These are phyloP conservation scores for Adoxophyes honmai DNA, from an alignment of 1,140 invertebrate species.

Conservation along the genomic window DNA sequence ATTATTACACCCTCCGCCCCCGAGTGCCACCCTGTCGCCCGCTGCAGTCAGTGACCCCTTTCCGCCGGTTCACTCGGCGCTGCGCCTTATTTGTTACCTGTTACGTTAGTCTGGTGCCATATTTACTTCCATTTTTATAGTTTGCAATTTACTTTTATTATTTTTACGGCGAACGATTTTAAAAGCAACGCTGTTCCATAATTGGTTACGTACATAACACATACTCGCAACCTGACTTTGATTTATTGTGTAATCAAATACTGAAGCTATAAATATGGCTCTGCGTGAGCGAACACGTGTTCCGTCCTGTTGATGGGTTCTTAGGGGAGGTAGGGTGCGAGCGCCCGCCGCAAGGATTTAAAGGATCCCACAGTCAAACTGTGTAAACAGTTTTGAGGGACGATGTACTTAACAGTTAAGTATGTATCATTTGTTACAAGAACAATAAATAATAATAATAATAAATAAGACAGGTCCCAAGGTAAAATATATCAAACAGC, in stretches of 20 bases:
- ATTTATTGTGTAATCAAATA: conserved; percentile 23
- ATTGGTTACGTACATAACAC: background rate
- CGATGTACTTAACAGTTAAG: too few relatives aligned
- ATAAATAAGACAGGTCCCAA: conserved; percentile 46
- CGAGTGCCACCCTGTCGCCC: conserved; percentile 40
- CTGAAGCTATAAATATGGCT: conserved; percentile 41
- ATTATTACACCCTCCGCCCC: conserved; percentile 52
- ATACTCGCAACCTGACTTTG: conserved; percentile 1
- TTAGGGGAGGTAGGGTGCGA: conserved; percentile 37
- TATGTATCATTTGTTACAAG: too few relatives aligned
- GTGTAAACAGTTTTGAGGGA: too few relatives aligned
- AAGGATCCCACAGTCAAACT: too few relatives aligned
- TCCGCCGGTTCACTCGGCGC: conserved; percentile 44
- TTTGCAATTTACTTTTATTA: background rate
- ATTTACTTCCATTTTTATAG: conserved; percentile 16
- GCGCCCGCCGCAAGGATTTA: too few relatives aligned
- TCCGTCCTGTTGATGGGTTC: conserved; percentile 22
- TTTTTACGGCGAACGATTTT: background rate
- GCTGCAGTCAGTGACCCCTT: conserved; percentile 69
- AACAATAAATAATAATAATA: too few relatives aligned
- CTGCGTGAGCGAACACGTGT: conserved; percentile 55
- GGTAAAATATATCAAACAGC: conserved; percentile 40
- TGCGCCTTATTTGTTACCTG: conserved; percentile 63
- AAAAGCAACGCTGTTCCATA: background rate
- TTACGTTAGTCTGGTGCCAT: conserved; percentile 36